Base-by-base conservation (phyloP, 2,888 invertebrate genomes). In the Alloplasta piceator region DNA sequence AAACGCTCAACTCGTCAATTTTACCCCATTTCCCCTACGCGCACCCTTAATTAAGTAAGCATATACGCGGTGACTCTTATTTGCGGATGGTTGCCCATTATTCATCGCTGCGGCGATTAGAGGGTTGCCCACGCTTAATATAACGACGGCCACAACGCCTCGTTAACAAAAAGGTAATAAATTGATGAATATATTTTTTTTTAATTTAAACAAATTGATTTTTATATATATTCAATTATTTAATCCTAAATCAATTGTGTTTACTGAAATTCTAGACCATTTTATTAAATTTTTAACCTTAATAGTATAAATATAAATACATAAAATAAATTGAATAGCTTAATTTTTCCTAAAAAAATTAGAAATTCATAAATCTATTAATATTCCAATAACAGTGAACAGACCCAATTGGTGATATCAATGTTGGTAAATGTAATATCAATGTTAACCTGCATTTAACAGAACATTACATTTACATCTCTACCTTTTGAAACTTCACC, bases 11-110 rank as follows among this genome's bases (percentile, higher is more conserved):
- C n/a, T n/a, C 26, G 26, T 26, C 26, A 26, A 3, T 26, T 26
- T 26, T 26, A 26, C 26, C 26, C 26, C 26, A 26, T 26, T 26
- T 26, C 26, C 26, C 26, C 26, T 26, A 26, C 26, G 26, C 26
- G 26, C 26, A 1, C 26, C 26, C 26, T 26, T 26, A 26, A 43
- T 26, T 26, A 26, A 43, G 46, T 26, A 6, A 14, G 52, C 41
- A 9, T 48, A 12, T 12, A 6, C 5, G 56, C 14, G 38, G 60
- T 5, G 70, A 50, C 70, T 70, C 68, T 68, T 14, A 58, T 74
- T 79, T 70, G 64, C 74, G 66, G 79, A 74, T 68, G 70, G 70
- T 48, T 64, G 79, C 39, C 7, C 74, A 7, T 5, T 10, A 64
- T 64, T 61, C 58, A 70, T 75, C 70, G 58, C 36, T 36, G 41